Conservation (phyloP, 2,888 invertebrate genomes). For the Drosophila bunnanda region DNA sequence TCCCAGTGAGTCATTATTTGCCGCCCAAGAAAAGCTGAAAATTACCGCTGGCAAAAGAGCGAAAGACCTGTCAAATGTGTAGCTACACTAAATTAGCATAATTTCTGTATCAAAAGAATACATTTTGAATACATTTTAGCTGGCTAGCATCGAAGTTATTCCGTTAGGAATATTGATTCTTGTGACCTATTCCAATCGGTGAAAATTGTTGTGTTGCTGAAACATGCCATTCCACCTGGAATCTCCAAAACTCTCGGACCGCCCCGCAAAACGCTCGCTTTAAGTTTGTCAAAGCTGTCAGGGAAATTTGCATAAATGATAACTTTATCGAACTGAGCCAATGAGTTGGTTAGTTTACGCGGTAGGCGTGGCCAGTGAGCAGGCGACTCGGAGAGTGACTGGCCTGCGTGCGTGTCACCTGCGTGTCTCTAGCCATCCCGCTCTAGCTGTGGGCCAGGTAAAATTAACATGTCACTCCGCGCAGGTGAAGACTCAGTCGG, state of each 20-base stretch:
- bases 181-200: neutral
- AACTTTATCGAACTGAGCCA: conserved; percentile 73
- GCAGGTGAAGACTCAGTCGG: conserved; percentile 28
- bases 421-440: conserved; percentile 52
- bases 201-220: conserved; percentile 3
- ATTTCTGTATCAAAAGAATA: conserved; percentile 3
- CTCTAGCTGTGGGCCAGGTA: conserved; percentile 46
- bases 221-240: conserved; percentile 1
- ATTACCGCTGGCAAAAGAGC: neutral
- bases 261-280: conserved; percentile 14
- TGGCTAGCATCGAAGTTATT: neutral
- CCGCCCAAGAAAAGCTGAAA: conserved; percentile 26
- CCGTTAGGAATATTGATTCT: neutral
- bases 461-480: conserved; percentile 68
- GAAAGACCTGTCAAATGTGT: conserved; percentile 14
- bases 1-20: conserved; percentile 58
- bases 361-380: conserved; percentile 60
- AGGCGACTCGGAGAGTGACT: conserved; percentile 23
- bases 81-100: conserved; percentile 12
- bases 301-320: conserved; percentile 78
- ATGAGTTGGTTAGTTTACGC: conserved; percentile 53
- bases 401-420: conserved; percentile 53
- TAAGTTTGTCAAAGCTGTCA: conserved; percentile 56
- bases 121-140: neutral
- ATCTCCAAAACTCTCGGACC: conserved; percentile 11